These are phyloP conservation scores for Serripes groenlandicus DNA, from an alignment of 2,888 invertebrate genomes.

Conservation along the genomic window DNA sequence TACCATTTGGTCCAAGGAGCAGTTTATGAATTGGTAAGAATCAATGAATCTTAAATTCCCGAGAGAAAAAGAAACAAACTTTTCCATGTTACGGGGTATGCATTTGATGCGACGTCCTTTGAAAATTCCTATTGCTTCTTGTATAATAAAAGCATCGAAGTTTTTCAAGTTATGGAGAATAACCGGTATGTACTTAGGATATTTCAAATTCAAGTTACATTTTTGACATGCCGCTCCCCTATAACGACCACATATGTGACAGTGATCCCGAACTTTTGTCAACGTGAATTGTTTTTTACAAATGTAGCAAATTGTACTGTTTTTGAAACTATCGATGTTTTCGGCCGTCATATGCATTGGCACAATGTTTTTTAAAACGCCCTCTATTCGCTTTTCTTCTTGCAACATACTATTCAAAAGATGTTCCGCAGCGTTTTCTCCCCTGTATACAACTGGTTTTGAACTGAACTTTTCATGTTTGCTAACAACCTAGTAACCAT, in stretches of 20 bases:
- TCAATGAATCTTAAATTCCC: constrained; percentile 26
- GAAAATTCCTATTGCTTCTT: not conserved
- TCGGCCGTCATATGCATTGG: not conserved
- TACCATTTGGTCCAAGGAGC: not conserved
- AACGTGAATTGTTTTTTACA: not conserved
- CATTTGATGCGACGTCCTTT: not conserved
- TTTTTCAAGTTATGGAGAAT: not conserved
- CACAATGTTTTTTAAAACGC: not conserved
- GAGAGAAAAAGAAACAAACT: not conserved
- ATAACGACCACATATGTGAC: not conserved
- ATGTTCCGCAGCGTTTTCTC: not conserved
- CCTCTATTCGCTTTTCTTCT: constrained; percentile 13
- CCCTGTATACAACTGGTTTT: constrained; percentile 10
- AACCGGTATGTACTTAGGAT: not conserved
- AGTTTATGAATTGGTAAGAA: not conserved
- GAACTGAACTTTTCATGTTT: not conserved
- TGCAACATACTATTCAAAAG: constrained; percentile 11
- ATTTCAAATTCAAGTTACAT: not conserved
- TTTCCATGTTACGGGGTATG: not conserved
- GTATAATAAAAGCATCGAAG: not conserved
- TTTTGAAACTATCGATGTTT: not conserved
- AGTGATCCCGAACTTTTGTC: not conserved
- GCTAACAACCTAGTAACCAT: not conserved
- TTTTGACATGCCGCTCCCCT: not conserved
- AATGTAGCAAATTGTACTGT: not conserved